Evolutionary conservation across 2,113 vertebrate species (phyloP).

Genomic region (Seriola quinqueradiata): DNA sequence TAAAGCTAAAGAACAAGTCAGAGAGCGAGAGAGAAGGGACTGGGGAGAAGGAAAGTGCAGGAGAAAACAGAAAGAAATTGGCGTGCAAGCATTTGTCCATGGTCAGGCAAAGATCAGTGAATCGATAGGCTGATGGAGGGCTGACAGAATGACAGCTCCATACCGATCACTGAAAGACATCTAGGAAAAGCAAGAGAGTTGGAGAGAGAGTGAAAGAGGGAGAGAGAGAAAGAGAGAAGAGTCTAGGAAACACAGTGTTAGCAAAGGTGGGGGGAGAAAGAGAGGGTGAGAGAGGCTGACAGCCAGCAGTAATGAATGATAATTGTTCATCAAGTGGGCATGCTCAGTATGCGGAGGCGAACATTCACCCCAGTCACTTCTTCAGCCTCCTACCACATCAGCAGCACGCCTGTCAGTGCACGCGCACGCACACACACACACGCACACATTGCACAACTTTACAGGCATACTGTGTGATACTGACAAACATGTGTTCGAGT

Average conservation of each 20-base stretch:
- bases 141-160: slow-evolving; percentile 82
- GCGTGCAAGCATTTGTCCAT: slow-evolving; percentile 73
- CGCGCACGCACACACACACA: neutral
- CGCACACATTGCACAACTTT: neutral
- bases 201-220: slow-evolving; percentile 8
- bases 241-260: slow-evolving; percentile 18
- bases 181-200: slow-evolving; percentile 18
- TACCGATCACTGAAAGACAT: slow-evolving; percentile 78
- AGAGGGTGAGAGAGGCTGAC: slow-evolving; percentile 64
- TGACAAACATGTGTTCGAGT: neutral
- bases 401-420: slow-evolving; percentile 40
- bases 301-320: slow-evolving; percentile 82
- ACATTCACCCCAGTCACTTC: slow-evolving; percentile 43
- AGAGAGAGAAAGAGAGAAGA: slow-evolving; percentile 26
- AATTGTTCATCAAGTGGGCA: slow-evolving; percentile 79
- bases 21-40: neutral
- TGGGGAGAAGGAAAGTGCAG: slow-evolving; percentile 1
- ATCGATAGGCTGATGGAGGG: slow-evolving; percentile 82
- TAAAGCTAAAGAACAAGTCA: slow-evolving; percentile 57
- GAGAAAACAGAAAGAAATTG: slow-evolving; percentile 67
- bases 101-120: slow-evolving; percentile 77
- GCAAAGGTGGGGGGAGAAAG: slow-evolving; percentile 30
- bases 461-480: neutral
- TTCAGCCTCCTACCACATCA: slow-evolving; percentile 46
- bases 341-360: slow-evolving; percentile 46